Percentiles rank a stretch among this genome's conserved stretches.
phyloP scores from a whole-genome alignment of 2,888 invertebrate genomes.

The Cheilosia vernalis region DNA sequence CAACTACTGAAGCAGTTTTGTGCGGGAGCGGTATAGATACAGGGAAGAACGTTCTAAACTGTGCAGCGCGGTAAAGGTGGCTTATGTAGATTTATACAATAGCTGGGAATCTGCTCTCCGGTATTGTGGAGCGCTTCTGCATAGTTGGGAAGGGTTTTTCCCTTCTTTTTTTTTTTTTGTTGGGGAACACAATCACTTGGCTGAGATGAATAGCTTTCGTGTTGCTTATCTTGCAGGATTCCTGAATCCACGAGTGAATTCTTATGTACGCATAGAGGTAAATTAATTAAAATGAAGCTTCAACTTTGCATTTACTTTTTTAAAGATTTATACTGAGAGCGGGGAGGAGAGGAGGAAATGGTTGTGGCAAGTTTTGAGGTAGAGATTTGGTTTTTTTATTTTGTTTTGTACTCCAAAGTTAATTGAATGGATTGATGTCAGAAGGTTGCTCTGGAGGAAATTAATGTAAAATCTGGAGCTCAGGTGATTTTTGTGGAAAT shows the following conservation, averaged over 20 bases:
- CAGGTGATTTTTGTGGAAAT: slow-evolving; percentile 36
- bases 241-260: slow-evolving; percentile 35
- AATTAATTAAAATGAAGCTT: slow-evolving; percentile 64
- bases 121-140: slow-evolving; percentile 1
- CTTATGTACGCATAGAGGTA: slow-evolving; percentile 34
- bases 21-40: neutral
- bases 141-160: slow-evolving; percentile 14
- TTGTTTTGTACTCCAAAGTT: neutral
- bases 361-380: slow-evolving; percentile 5
- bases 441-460: slow-evolving; percentile 5
- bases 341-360: neutral
- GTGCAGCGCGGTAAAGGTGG: slow-evolving; percentile 42
- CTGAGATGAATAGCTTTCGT: slow-evolving; percentile 48
- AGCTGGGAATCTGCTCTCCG: slow-evolving; percentile 14
- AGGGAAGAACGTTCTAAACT: slow-evolving; percentile 22
- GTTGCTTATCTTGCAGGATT: slow-evolving; percentile 49
- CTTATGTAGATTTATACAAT: slow-evolving; percentile 59
- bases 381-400: neutral
- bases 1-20: slow-evolving; percentile 26
- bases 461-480: neutral
- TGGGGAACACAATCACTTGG: neutral
- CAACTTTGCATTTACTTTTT: slow-evolving; percentile 30
- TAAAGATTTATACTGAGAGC: slow-evolving; percentile 25
- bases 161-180: slow-evolving; percentile 11
- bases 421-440: slow-evolving; percentile 49